Evolutionary conservation across 2,113 vertebrate genomes (phyloP).

Genomic region (Turdus rufiventris): DNA sequence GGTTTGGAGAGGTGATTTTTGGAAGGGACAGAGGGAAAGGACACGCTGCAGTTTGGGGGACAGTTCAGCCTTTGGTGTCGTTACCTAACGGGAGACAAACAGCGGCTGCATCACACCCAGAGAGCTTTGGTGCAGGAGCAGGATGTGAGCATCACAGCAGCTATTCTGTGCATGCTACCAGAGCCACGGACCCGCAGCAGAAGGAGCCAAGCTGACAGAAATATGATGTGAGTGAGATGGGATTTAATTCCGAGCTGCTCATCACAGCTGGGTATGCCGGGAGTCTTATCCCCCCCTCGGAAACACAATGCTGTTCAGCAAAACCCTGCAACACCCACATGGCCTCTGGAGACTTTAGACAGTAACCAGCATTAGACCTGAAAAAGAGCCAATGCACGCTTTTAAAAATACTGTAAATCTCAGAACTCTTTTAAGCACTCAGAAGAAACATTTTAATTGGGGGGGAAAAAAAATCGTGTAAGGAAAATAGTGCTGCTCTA

Average conservation of each 20-base stretch:
- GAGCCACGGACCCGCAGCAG: rapidly evolving
- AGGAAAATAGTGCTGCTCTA: neutral
- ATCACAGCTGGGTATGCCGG: neutral
- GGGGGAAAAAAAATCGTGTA: neutral
- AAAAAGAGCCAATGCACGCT: neutral
- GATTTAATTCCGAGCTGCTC: neutral
- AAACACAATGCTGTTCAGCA: neutral
- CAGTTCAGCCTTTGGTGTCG: neutral
- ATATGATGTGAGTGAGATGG: neutral
- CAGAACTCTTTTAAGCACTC: neutral
- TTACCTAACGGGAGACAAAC: neutral
- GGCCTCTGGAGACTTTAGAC: neutral
- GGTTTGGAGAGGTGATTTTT: neutral
- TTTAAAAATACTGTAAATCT: neutral
- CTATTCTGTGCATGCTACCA: neutral
- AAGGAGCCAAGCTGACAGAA: neutral
- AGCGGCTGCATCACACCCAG: neutral
- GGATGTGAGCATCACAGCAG: neutral
- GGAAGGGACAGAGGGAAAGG: neutral
- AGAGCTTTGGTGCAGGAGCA: neutral
- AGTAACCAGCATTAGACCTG: neutral
- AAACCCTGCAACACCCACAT: neutral
- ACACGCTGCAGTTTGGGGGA: rapidly evolving
- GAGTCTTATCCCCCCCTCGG: neutral
- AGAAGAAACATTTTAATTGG: neutral